Evolutionary conservation across 2,888 invertebrate species (phyloP), one percentile per base, ranked within the genome.

Genomic region (Suillia variegata): DNA sequence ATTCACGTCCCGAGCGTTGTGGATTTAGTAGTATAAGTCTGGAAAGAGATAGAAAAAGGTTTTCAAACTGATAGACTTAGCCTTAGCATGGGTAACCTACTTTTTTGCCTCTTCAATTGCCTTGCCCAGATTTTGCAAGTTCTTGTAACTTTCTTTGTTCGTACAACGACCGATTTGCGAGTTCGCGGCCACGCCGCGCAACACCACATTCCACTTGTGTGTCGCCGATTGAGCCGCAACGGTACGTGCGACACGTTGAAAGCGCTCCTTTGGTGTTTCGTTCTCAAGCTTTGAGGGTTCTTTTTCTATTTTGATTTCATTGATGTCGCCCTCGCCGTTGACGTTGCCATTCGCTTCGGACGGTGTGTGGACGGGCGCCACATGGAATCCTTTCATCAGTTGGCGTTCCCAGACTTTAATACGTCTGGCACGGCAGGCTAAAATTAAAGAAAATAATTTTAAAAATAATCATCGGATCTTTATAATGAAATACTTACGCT

Each of bases 321-420:
- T 71, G 58, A 79, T 74, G 17, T 79, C 78, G 18, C 75, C 70
- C 6, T 72, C 73, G 17, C 80, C 80, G 22, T 77, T 77, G 13
- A 76, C 80, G 67, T 73, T 77, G 54, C 77, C 85, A 71, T 76
- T 62, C 56, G 77, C 84, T 33, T 88, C 88, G 26, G 88, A 88
- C 2, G 87, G 84, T 13, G 64, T 66, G 15, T 70, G 64, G 3
- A 92, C 87, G 0, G 92, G 91, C 0, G 91, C 89, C 54, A 94
- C 91, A 71, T 93, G 92, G 84, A 94, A 94, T 79, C 93, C 93
- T 78, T 91, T 92, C 90, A 94, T 92, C 54, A 94, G 82, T 0
- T 91, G 86, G n/a, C 94, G 85, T 78, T 94, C 94, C 93, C 94
- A 93, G 0, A 92, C 84, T 74, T 90, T 90, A 85, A 91, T 92